Evolutionary conservation across 2,797 vertebrate genomes (phyloP).

Genomic region (Poliocrania exsul): DNA sequence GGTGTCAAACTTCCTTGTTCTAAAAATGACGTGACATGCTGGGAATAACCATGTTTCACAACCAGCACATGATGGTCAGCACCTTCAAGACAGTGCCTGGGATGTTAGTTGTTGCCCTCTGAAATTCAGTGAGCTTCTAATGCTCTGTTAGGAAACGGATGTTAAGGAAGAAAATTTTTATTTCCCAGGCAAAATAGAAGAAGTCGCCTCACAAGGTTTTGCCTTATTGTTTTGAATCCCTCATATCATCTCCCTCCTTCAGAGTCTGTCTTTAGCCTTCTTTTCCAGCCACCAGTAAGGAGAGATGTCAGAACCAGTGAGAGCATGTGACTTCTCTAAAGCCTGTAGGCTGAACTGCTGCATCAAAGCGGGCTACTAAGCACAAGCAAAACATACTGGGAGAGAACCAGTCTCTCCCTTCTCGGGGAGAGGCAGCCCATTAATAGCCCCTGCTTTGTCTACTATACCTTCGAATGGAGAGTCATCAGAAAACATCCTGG

Average conservation of each 20-base stretch:
- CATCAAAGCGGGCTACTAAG: background rate
- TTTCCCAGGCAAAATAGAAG: background rate
- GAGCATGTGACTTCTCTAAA: background rate
- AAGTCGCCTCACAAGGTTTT: background rate
- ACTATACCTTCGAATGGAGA: background rate
- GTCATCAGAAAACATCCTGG: background rate
- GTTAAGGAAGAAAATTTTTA: background rate
- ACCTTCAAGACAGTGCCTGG: background rate
- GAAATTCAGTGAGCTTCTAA: background rate
- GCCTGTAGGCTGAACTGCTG: background rate
- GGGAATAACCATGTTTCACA: background rate
- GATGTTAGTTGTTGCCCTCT: background rate
- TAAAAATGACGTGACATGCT: fast-evolving
- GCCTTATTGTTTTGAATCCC: background rate
- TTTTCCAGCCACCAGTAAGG: background rate
- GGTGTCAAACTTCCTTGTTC: background rate
- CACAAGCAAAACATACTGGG: background rate
- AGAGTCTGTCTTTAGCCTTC: background rate
- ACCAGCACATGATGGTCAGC: background rate
- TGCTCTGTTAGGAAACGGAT: background rate
- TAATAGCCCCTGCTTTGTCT: background rate
- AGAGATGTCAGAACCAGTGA: background rate
- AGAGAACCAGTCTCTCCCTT: background rate
- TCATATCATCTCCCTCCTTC: background rate
- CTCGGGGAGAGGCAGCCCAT: background rate